Evolutionary conservation across 2,797 vertebrate species (phyloP).

Genomic region (Onychomys torridus): DNA sequence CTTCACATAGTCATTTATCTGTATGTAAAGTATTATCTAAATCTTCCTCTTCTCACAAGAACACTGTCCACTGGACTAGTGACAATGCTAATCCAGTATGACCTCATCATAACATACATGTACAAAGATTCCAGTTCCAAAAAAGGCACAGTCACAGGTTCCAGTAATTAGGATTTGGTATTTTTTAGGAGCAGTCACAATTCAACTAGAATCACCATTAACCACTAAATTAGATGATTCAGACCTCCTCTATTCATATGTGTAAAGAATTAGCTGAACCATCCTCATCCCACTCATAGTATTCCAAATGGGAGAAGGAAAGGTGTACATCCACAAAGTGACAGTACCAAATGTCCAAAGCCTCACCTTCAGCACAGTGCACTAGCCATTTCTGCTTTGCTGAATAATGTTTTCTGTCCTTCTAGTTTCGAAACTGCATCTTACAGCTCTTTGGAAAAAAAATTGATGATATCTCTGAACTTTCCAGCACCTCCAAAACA

Average conservation of each 20-base stretch:
- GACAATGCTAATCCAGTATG: not conserved
- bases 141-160: not conserved
- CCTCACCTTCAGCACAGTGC: not conserved
- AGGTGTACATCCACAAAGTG: not conserved
- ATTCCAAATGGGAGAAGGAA: not conserved
- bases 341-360: not conserved
- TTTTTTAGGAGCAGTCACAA: not conserved
- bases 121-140: not conserved
- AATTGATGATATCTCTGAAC: conserved; percentile 92
- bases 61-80: not conserved
- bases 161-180: not conserved
- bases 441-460: conserved; percentile 94
- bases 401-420: conserved; percentile 41
- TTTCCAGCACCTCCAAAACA: conserved; percentile 92
- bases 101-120: not conserved
- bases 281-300: not conserved
- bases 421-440: conserved; percentile 93
- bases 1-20: not conserved
- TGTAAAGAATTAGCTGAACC: not conserved
- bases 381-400: not conserved
- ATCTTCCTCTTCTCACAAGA: not conserved
- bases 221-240: not conserved
- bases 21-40: not conserved
- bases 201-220: not conserved
- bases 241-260: not conserved